Percentiles rank a stretch among this genome's conserved stretches.
Conservation (phyloP, 2,888 invertebrate species). For the Drosophila setosimentum region DNA sequence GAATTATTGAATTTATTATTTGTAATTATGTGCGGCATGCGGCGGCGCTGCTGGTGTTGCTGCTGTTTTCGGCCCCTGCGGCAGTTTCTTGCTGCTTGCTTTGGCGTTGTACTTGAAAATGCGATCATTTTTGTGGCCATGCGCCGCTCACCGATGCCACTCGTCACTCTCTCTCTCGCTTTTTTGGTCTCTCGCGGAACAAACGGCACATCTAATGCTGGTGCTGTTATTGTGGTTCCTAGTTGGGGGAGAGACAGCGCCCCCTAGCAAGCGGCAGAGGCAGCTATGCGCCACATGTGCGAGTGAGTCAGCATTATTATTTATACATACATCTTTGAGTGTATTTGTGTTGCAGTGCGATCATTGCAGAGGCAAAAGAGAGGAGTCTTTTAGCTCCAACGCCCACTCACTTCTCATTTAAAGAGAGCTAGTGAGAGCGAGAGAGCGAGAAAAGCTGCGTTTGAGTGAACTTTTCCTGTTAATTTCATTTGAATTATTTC, state of each 20-base stretch:
- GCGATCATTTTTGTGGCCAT: constrained; percentile 69
- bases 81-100: constrained; percentile 64
- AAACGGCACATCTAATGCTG: constrained; percentile 23
- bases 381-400: constrained; percentile 30
- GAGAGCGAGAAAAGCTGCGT: background rate
- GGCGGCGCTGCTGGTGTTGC: constrained; percentile 46
- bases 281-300: constrained; percentile 59
- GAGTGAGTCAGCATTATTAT: constrained; percentile 61
- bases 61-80: constrained; percentile 64
- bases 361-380: constrained; percentile 31
- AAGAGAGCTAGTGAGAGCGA: background rate
- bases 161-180: background rate
- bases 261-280: constrained; percentile 38
- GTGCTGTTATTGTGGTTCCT: constrained; percentile 19
- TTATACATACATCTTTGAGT: constrained; percentile 12
- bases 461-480: constrained; percentile 36
- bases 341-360: constrained; percentile 43
- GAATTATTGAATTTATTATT: constrained; percentile 39
- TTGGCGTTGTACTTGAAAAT: constrained; percentile 78
- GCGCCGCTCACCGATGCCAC: constrained; percentile 47
- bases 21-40: constrained; percentile 45
- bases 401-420: constrained; percentile 42
- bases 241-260: constrained; percentile 43
- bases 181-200: constrained; percentile 3
- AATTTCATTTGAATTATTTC: constrained; percentile 47